These are phyloP conservation scores for Lasiurus cinereus DNA, from an alignment of 2,113 vertebrate genomes.

Conservation along the genomic window DNA sequence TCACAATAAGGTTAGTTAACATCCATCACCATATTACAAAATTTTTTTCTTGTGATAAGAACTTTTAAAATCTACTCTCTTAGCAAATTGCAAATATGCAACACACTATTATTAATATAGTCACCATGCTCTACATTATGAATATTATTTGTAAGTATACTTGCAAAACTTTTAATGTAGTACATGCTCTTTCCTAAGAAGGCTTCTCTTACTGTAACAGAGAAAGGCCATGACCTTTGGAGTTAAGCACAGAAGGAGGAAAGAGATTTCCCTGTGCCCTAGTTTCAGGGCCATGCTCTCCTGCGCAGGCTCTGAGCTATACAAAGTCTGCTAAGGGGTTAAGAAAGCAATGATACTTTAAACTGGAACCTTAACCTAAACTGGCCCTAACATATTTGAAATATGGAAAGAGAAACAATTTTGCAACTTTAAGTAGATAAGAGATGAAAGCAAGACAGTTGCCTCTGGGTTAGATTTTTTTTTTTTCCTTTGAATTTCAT, in stretches of 20 bases:
- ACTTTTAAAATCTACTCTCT: neutral
- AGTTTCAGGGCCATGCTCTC: neutral
- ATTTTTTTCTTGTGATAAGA: neutral
- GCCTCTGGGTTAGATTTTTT: neutral
- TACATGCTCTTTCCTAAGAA: neutral
- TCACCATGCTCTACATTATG: neutral
- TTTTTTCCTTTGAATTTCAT: neutral
- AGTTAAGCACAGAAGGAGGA: neutral
- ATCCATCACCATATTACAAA: neutral
- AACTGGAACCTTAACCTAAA: neutral
- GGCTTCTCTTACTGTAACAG: neutral
- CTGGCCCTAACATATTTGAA: neutral
- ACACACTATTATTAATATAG: neutral
- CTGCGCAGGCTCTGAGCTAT: neutral
- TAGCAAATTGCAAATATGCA: neutral
- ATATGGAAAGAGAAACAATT: slow-evolving; percentile 11
- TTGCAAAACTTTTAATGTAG: neutral
- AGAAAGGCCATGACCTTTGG: neutral
- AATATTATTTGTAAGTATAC: neutral
- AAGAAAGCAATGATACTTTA: neutral
- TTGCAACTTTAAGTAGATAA: slow-evolving; percentile 2
- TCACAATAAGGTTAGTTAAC: neutral
- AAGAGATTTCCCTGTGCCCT: neutral
- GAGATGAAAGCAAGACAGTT: neutral
- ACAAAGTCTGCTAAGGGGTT: neutral